Evolutionary conservation across 2,888 invertebrate species (phyloP), one percentile per base, ranked within the genome.

Genomic region (Oxystoma pomonae): DNA sequence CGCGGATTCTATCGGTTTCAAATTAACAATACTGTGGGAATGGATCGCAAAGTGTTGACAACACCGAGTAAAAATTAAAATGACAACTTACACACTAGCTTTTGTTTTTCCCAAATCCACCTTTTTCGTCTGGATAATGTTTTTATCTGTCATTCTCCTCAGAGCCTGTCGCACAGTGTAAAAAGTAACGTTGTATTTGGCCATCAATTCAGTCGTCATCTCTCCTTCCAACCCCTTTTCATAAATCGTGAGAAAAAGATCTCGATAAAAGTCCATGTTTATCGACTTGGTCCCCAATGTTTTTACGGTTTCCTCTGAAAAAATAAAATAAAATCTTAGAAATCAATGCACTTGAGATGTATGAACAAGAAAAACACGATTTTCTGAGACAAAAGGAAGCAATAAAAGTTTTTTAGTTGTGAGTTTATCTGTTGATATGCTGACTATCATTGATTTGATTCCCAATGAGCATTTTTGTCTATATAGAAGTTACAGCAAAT

Each of bases 51-150:
- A n/a, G n/a, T n/a, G n/a, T n/a, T n/a, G n/a, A n/a, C n/a, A n/a
- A n/a, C n/a, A n/a, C n/a, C n/a, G n/a, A n/a, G 35, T 35, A 7
- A 35, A 3, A 35, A 35, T 35, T 35, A 35, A 35, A 35, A 35
- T 35, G 12, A 35, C 3, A 3, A 70, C 73, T 74, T 72, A 78
- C 77, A 71, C 68, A 19, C 72, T 67, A 16, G 68, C 63, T 58
- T 75, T 71, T 60, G 75, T 73, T 55, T 73, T 68, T 9, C 77
- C 77, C 19, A 67, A 57, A 68, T 78, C 77, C 5, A 70, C 67
- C 64, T 73, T 74, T 12, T 61, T 67, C 1, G 67, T 65, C 22
- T 65, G 60, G 2, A 78, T 61, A 7, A 75, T 61, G 21, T 73
- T 71, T 60, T 69, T 67, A 19, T 63, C 62, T 2, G 67, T 16